Percentiles rank a stretch among this genome's conserved stretches.
These are phyloP conservation scores for Pollenia griseotomentosa DNA, from an alignment of 2,888 invertebrate genomes.

Conservation along the genomic window DNA sequence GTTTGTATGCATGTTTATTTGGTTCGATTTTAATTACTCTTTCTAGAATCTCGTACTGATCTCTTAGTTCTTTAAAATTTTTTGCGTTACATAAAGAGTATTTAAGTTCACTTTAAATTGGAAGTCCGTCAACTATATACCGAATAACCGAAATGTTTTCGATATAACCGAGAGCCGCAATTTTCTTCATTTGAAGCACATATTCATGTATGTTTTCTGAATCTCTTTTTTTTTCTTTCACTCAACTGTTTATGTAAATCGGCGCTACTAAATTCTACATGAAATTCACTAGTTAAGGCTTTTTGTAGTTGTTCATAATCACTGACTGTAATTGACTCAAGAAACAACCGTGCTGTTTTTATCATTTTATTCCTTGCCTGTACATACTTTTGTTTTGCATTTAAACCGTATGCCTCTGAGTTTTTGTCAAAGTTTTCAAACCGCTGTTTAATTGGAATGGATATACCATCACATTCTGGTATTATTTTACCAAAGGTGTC, in stretches of 20 bases:
- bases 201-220: conserved; percentile 63
- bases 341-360: conserved; percentile 65
- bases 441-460: conserved; percentile 52
- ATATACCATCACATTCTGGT: not conserved
- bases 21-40: conserved; percentile 30
- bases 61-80: conserved; percentile 62
- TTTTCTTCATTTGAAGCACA: conserved; percentile 59
- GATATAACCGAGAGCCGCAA: conserved; percentile 49
- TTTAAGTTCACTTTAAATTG: conserved; percentile 55
- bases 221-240: conserved; percentile 55
- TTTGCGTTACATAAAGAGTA: conserved; percentile 49
- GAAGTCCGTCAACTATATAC: conserved; percentile 62
- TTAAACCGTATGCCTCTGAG: not conserved
- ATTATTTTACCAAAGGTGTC: too few species aligned
- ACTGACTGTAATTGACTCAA: conserved; percentile 59
- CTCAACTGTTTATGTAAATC: conserved; percentile 59
- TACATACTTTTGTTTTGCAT: conserved; percentile 69
- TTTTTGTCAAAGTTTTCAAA: conserved; percentile 51
- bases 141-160: conserved; percentile 53
- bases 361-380: not conserved
- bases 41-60: conserved; percentile 54
- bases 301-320: not conserved
- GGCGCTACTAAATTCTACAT: conserved; percentile 51
- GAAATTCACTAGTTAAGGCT: conserved; percentile 49
- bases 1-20: not conserved